Percentiles rank a stretch among this genome's conserved stretches.
Conservation (phyloP, 2,888 invertebrate genomes). For the Meiosimyza platycephala region DNA sequence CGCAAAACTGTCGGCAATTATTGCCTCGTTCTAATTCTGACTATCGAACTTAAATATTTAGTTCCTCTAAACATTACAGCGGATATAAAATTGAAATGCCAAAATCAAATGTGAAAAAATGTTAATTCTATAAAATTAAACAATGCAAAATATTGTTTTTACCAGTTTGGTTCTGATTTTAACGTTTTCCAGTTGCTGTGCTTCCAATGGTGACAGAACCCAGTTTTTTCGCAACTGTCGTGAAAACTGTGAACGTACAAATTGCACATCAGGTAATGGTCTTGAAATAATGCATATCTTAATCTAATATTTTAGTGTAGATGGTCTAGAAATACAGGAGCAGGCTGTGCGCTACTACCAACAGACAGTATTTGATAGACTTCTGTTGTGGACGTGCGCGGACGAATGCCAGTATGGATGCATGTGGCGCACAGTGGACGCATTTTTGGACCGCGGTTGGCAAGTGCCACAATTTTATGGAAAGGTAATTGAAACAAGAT, state of each 20-base stretch:
- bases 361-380: conserved; percentile 63
- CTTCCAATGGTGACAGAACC: conserved; percentile 69
- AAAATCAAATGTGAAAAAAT: conserved; percentile 13
- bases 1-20: too few species aligned
- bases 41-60: background rate
- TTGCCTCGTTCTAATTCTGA: too few species aligned
- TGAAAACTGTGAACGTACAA: conserved; percentile 66
- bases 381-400: conserved; percentile 82
- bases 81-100: conserved; percentile 1
- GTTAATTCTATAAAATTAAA: conserved; percentile 1
- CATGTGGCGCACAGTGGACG: conserved; percentile 92
- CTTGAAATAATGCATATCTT: too few species aligned
- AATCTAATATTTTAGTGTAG: conserved; percentile 44
- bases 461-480: conserved; percentile 94
- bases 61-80: background rate
- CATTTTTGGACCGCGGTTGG: conserved; percentile 76
- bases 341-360: conserved; percentile 60
- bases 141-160: conserved; percentile 34
- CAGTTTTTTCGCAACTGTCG: conserved; percentile 69
- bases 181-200: conserved; percentile 38
- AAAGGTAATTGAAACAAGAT: conserved; percentile 73
- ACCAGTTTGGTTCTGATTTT: conserved; percentile 37
- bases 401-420: conserved; percentile 92
- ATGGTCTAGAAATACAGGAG: conserved; percentile 62
- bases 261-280: conserved; percentile 67